Base-by-base conservation (phyloP, 2,797 vertebrate genomes). In the Numenius phaeopus region DNA sequence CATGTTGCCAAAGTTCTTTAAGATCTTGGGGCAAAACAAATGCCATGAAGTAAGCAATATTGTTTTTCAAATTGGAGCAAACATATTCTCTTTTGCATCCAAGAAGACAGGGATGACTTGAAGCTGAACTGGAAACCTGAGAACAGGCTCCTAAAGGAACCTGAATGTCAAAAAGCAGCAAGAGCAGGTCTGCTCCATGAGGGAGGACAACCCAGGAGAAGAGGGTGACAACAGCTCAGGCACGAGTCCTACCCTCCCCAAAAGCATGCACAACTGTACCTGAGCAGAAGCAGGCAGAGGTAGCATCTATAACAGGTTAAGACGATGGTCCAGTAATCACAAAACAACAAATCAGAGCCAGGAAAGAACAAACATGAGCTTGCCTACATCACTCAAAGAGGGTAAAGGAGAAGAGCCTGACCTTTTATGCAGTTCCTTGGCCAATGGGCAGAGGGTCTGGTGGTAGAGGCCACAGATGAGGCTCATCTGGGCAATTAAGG, bases 401-500 rank as follows among this genome's bases (percentile, higher is more conserved):
- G 0, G 1, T 0, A 2, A 2, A 22, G 1, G 4, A 27, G 29
- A 50, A 17, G 15, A 77, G 5, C 19, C 64, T 52, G 58, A 40
- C n/a, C 21, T 88, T 50, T 8, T 11, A 11, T 64, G 27, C 52
- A 59, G 52, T 29, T 59, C 54, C 17, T 9, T 7, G 39, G 30
- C 24, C 30, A 16, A 39, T 3, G 14, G 40, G 58, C 40, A 29
- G 24, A 14, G 30, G 44, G 6, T 16, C 8, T 30, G 46, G 30
- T 44, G 29, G 26, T 10, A 23, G 34, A 22, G 10, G 26, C 44
- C 61, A 39, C 66, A 61, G 40, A 3, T 10, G 70, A 4, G 8
- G 26, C 57, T 85, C 62, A 7, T 52, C 18, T 32, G 65, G 76
- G 26, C 54, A n/a, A 3, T 54, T 14, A 62, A 14, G 30, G 26